A percentile compares a stretch with the other conserved stretches of the same genome.
Evolutionary conservation across 2,888 invertebrate species (phyloP).

Genomic region (Acleris emargana): DNA sequence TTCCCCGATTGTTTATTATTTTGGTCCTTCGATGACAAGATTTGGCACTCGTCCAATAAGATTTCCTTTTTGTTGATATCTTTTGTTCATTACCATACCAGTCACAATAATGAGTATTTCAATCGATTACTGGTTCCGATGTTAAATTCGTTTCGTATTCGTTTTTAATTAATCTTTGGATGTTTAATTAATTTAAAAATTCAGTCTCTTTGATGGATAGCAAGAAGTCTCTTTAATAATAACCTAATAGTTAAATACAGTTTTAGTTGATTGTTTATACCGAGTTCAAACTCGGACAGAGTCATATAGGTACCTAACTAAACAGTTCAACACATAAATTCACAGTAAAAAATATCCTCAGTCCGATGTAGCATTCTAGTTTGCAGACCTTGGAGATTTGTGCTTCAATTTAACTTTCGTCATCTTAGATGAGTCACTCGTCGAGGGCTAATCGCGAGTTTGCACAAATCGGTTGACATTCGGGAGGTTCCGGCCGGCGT

Average conservation of each 20-base stretch:
- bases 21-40: conserved; percentile 24
- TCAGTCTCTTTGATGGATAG: conserved; percentile 54
- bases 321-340: conserved; percentile 22
- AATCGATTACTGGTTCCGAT: conserved; percentile 27
- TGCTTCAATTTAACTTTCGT: conserved; percentile 81
- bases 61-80: conserved; percentile 48
- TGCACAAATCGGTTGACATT: conserved; percentile 59
- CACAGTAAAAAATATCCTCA: conserved; percentile 57
- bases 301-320: conserved; percentile 1
- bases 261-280: conserved; percentile 12
- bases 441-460: conserved; percentile 51
- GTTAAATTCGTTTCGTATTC: conserved; percentile 12
- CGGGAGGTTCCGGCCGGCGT: conserved; percentile 54
- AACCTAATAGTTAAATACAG: conserved; percentile 8
- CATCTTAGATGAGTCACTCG: conserved; percentile 80
- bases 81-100: conserved; percentile 21
- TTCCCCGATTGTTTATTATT: conserved; percentile 30
- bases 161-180: conserved; percentile 59
- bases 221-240: conserved; percentile 17
- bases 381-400: conserved; percentile 59
- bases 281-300: conserved; percentile 4
- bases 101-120: conserved; percentile 38
- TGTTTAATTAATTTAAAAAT: conserved; percentile 42
- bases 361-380: conserved; percentile 52
- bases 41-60: conserved; percentile 53